Evolutionary conservation across 2,888 invertebrate genomes (phyloP).

Genomic region (Nesidiocoris tenuis): DNA sequence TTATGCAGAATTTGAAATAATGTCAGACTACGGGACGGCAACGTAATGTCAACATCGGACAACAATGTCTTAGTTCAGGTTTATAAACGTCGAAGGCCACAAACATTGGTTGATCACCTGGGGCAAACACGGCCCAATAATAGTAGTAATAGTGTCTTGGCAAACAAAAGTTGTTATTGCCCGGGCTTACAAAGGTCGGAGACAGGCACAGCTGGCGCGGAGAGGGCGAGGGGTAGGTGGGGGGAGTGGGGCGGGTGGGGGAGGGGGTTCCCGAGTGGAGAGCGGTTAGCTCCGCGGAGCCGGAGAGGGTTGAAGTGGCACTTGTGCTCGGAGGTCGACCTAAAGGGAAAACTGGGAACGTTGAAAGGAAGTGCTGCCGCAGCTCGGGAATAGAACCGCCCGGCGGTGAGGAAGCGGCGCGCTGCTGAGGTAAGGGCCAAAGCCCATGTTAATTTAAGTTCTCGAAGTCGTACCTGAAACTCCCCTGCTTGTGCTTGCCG

Average conservation of each 20-base stretch:
- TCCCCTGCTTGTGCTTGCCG: constrained; percentile 13
- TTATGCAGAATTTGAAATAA: too few species aligned
- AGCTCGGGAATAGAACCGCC: neutral
- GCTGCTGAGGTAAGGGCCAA: neutral
- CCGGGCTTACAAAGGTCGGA: neutral
- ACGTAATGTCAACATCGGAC: too few species aligned
- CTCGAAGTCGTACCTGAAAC: constrained; percentile 21
- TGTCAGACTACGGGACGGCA: too few species aligned
- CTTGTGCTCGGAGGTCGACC: neutral
- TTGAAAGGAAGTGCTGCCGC: neutral
- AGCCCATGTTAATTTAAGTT: constrained; percentile 37
- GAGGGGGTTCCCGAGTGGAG: neutral
- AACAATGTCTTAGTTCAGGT: too few species aligned
- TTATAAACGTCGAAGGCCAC: too few species aligned
- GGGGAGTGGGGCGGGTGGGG: neutral
- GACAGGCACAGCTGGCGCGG: neutral
- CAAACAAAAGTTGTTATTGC: neutral
- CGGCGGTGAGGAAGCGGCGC: neutral
- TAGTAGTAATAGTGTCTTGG: neutral
- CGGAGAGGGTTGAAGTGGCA: neutral
- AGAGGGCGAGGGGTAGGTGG: neutral
- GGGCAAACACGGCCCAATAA: too few species aligned
- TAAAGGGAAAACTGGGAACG: neutral
- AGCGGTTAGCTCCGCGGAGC: neutral
- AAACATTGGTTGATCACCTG: too few species aligned